These are phyloP conservation scores for Lordiphosa mommai DNA, from an alignment of 1,140 invertebrate genomes.

Conservation along the genomic window DNA sequence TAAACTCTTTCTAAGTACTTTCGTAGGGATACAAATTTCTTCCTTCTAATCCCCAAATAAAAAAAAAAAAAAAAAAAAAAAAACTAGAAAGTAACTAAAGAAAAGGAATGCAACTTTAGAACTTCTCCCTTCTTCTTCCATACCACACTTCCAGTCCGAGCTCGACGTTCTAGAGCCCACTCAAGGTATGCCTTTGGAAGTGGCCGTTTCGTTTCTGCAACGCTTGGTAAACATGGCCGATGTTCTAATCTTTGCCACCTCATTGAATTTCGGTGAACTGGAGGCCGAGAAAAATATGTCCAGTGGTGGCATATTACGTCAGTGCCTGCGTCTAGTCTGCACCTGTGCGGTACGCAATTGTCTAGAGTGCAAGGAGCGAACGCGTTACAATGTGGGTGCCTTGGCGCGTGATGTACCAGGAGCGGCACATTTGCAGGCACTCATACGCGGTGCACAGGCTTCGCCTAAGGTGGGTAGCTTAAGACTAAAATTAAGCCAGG, in stretches of 20 bases:
- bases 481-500: not conserved
- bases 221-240: conserved; percentile 99
- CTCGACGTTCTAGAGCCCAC: conserved; percentile 98
- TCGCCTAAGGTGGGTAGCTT: conserved; percentile 87
- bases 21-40: too few species aligned
- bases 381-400: conserved; percentile 81
- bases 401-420: conserved; percentile 74
- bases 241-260: conserved; percentile 98
- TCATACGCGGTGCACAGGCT: conserved; percentile 91
- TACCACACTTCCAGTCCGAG: conserved; percentile 93
- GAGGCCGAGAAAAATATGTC: conserved; percentile 99
- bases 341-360: conserved; percentile 99
- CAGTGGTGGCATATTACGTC: conserved; percentile 97
- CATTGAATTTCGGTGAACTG: conserved; percentile 97
- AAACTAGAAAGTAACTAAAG: too few species aligned
- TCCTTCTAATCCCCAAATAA: too few species aligned
- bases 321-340: conserved; percentile 97
- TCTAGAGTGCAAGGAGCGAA: conserved; percentile 97
- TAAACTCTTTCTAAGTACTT: too few species aligned
- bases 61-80: too few species aligned
- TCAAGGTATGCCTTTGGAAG: conserved; percentile 98
- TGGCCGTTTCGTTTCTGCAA: conserved; percentile 97
- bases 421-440: conserved; percentile 88
- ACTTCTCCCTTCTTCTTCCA: not conserved
- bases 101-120: too few species aligned